Conservation (phyloP, 2,888 invertebrate genomes). For the Pilophorus perplexus region DNA sequence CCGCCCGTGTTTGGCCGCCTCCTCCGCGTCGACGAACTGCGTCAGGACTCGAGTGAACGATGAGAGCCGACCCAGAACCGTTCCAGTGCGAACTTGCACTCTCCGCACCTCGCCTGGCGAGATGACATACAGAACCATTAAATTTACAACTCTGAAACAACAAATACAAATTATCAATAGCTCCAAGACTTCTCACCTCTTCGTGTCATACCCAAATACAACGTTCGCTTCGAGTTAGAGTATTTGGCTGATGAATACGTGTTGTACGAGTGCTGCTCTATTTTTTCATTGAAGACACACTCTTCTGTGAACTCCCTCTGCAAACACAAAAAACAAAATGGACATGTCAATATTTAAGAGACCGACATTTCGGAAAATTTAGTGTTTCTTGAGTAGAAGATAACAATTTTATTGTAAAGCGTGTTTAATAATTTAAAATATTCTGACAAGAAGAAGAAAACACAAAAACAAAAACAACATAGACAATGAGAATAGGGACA, state of each 20-base stretch:
- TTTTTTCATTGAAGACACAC: conserved; percentile 83
- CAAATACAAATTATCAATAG: no score
- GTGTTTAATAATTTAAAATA: no score
- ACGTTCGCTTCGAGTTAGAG: conserved; percentile 65
- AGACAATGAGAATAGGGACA: no score
- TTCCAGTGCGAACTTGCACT: conserved; percentile 34
- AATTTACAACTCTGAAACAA: not conserved
- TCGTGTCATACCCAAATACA: conserved; percentile 74
- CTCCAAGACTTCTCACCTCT: conserved; percentile 66
- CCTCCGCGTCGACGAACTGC: conserved; percentile 53
- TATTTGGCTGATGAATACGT: conserved; percentile 75
- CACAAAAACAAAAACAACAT: no score
- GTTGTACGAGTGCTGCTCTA: conserved; percentile 81
- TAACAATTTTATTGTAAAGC: no score
- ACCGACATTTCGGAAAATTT: no score
- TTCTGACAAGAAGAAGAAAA: no score
- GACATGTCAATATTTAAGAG: no score
- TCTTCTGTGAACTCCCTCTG: conserved; percentile 81
- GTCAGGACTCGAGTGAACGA: conserved; percentile 71
- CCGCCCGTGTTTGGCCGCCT: conserved; percentile 20
- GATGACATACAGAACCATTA: not conserved
- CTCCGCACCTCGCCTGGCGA: conserved; percentile 51
- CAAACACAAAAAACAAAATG: conserved; percentile 55
- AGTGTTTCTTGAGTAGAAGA: no score
- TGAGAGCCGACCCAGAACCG: conserved; percentile 68